These are phyloP conservation scores for Scaeva pyrastri DNA, from an alignment of 2,888 invertebrate genomes.

Conservation along the genomic window DNA sequence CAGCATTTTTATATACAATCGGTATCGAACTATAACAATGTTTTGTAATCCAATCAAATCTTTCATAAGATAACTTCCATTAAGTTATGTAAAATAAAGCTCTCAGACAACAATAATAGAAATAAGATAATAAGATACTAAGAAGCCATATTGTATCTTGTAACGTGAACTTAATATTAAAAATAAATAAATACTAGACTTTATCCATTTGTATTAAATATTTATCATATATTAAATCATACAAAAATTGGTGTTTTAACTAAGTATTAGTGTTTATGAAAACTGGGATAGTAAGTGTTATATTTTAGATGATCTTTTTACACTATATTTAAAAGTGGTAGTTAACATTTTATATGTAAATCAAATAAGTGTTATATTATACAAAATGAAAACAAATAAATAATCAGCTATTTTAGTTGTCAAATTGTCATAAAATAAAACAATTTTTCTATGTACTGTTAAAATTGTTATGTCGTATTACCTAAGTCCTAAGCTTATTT, in stretches of 20 bases:
- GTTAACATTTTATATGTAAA: slow-evolving; percentile 55
- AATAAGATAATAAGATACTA: slow-evolving; percentile 52
- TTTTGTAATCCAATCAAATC: not conserved
- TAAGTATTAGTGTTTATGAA: slow-evolving; percentile 6
- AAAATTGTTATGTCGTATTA: slow-evolving; percentile 40
- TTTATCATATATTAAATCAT: slow-evolving; percentile 5
- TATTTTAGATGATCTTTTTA: slow-evolving; percentile 69
- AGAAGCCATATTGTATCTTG: slow-evolving; percentile 61
- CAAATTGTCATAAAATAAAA: slow-evolving; percentile 45
- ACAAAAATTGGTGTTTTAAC: slow-evolving; percentile 1
- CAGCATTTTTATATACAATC: too few relatives aligned
- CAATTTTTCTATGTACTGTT: slow-evolving; percentile 56
- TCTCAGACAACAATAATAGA: slow-evolving; percentile 64
- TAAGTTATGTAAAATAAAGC: slow-evolving; percentile 14
- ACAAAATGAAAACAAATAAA: slow-evolving; percentile 40
- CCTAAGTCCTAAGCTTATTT: too few relatives aligned
- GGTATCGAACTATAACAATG: not conserved
- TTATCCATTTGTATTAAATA: slow-evolving; percentile 34
- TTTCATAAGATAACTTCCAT: not conserved
- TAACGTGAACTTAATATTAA: too few relatives aligned
- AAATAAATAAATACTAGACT: not conserved
- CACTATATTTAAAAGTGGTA: slow-evolving; percentile 56
- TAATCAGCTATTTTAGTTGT: slow-evolving; percentile 6
- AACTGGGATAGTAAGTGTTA: slow-evolving; percentile 63
- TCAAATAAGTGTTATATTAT: slow-evolving; percentile 16